Percentiles rank a stretch among this genome's conserved stretches.
Conservation (phyloP, 2,113 vertebrate species). For the Mionectes macconnelli region DNA sequence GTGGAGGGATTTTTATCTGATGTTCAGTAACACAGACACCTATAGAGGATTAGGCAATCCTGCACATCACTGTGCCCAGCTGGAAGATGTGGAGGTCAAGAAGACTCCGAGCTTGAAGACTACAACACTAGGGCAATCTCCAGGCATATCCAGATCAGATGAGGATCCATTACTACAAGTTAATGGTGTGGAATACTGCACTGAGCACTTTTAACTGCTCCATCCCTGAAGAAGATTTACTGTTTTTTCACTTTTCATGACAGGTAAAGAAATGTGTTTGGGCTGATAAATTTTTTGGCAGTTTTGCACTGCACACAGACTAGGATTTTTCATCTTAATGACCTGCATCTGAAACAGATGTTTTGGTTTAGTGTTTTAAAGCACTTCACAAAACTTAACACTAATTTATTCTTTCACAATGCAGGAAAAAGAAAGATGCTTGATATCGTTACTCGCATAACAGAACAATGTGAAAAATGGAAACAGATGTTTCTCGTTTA, state of each 20-base stretch:
- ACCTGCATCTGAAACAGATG: conserved; percentile 54
- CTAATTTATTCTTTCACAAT: conserved; percentile 53
- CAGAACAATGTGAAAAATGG: conserved; percentile 67
- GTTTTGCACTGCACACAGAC: neutral
- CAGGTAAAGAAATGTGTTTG: conserved; percentile 24
- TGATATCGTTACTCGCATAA: conserved; percentile 29
- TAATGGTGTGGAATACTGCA: neutral
- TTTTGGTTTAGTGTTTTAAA: conserved; percentile 54
- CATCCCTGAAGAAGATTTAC: neutral
- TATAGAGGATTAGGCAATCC: neutral
- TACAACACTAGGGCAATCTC: neutral
- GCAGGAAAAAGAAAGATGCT: neutral
- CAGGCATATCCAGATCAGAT: neutral
- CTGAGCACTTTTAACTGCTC: neutral
- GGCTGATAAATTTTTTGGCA: conserved; percentile 7
- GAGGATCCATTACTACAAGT: neutral
- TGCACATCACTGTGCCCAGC: neutral
- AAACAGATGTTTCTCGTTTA: conserved; percentile 69
- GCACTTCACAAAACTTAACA: conserved; percentile 49
- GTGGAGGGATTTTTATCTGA: neutral
- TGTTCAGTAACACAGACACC: neutral
- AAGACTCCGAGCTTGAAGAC: neutral
- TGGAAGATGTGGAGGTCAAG: neutral
- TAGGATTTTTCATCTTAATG: conserved; percentile 46
- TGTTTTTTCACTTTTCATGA: neutral